Percentiles rank a stretch among this genome's conserved stretches.
phyloP scores from a whole-genome alignment of 2,888 invertebrate genomes.

The Tiphia femorata region DNA sequence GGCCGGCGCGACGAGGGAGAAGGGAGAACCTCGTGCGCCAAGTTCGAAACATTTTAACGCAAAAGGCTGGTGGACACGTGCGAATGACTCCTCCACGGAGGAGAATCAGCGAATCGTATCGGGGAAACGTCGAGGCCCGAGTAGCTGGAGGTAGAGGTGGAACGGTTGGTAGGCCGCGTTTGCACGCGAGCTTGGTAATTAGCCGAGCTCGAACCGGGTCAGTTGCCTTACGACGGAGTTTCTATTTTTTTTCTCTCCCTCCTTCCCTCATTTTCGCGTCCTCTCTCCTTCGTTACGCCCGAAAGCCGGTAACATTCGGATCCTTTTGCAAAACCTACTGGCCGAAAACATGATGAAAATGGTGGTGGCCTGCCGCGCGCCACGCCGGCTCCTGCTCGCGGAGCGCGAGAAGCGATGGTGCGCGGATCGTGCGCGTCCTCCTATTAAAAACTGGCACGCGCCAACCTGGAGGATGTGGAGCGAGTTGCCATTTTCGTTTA shows the following conservation, averaged over 20 bases:
- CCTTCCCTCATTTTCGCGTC: not conserved
- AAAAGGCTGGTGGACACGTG: no score
- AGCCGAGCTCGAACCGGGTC: conserved; percentile 36
- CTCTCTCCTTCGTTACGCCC: not conserved
- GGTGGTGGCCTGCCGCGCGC: conserved; percentile 11
- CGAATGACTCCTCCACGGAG: conserved; percentile 1
- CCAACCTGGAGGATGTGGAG: not conserved
- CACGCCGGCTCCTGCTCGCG: no score
- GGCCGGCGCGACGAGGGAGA: no score
- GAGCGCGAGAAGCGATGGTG: not conserved
- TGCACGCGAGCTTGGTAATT: conserved; percentile 35
- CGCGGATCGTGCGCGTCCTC: not conserved
- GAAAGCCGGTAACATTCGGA: conserved; percentile 13
- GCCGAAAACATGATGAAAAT: conserved; percentile 29
- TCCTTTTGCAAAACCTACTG: not conserved
- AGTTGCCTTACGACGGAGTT: conserved; percentile 23
- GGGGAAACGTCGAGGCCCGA: conserved; percentile 32
- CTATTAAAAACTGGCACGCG: not conserved
- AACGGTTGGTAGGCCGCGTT: not conserved
- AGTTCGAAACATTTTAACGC: no score
- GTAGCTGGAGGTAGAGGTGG: not conserved
- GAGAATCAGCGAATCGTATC: conserved; percentile 39
- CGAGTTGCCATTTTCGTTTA: not conserved
- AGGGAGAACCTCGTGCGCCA: no score
- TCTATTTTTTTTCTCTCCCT: conserved; percentile 9